Percentiles rank a stretch among this genome's conserved stretches.
These are phyloP conservation scores for Willowsia nigromaculata DNA, from an alignment of 2,888 invertebrate species.

Conservation along the genomic window DNA sequence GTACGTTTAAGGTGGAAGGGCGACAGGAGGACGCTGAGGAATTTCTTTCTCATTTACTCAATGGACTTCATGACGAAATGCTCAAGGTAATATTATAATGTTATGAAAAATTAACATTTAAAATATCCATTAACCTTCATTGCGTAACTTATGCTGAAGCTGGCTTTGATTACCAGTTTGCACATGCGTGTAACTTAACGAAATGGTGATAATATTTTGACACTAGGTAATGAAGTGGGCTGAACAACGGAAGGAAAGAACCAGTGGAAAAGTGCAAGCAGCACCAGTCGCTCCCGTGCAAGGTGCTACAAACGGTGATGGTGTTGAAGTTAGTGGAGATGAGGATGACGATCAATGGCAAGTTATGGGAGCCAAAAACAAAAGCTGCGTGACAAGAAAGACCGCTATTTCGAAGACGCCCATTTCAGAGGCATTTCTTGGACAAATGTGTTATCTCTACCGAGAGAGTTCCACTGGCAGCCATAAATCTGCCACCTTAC, in stretches of 20 bases:
- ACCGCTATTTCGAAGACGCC: slow-evolving; percentile 92
- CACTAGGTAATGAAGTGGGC: slow-evolving; percentile 76
- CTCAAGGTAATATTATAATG: slow-evolving; percentile 84
- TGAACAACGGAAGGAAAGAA: slow-evolving; percentile 72
- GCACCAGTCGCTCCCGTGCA: slow-evolving; percentile 73
- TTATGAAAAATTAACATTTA: too few relatives aligned
- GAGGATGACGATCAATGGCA: slow-evolving; percentile 79
- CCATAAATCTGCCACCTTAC: slow-evolving; percentile 93
- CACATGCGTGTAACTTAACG: too few relatives aligned
- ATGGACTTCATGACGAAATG: slow-evolving; percentile 98
- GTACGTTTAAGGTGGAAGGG: slow-evolving; percentile 87
- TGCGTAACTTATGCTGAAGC: too few relatives aligned
- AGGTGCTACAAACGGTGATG: slow-evolving; percentile 76
- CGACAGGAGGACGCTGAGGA: slow-evolving; percentile 99
- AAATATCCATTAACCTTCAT: too few relatives aligned
- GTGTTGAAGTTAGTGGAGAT: slow-evolving; percentile 71
- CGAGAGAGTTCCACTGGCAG: slow-evolving; percentile 85
- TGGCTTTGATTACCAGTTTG: too few relatives aligned
- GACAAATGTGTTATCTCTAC: slow-evolving; percentile 91
- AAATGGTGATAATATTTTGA: neutral
- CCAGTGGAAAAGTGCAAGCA: slow-evolving; percentile 12
- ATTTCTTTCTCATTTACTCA: slow-evolving; percentile 94
- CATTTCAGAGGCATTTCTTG: slow-evolving; percentile 95
- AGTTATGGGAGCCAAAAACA: slow-evolving; percentile 90
- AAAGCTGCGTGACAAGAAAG: slow-evolving; percentile 92